A percentile compares a stretch with the other conserved stretches of the same genome.
Conservation (phyloP, 2,113 vertebrate species). For the Regulus satrapa region DNA sequence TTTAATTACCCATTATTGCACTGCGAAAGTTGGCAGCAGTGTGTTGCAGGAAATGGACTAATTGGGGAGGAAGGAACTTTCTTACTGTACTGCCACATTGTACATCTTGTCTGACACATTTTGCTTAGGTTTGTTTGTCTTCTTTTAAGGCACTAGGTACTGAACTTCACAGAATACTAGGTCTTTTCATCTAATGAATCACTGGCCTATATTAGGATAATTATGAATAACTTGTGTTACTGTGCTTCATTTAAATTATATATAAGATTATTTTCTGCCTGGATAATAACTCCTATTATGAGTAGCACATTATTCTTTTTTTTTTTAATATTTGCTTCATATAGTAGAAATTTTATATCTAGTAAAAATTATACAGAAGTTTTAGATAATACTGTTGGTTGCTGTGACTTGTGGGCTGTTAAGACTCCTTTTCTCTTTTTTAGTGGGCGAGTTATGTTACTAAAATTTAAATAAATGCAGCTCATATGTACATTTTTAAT, state of each 20-base stretch:
- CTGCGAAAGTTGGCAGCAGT: not conserved
- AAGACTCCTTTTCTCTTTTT: not conserved
- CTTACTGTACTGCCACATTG: not conserved
- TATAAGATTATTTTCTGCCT: not conserved
- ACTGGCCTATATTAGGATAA: not conserved
- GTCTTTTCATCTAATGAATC: not conserved
- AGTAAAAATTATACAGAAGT: not conserved
- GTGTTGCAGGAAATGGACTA: not conserved
- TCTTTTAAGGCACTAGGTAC: not conserved
- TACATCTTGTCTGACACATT: not conserved
- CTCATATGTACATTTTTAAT: not conserved
- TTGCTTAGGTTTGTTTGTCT: not conserved
- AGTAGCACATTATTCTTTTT: not conserved
- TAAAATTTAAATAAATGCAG: not conserved
- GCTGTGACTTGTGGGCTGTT: not conserved
- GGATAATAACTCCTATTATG: not conserved
- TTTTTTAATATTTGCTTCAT: not conserved
- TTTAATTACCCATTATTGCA: not conserved
- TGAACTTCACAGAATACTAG: not conserved
- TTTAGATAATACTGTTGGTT: not conserved
- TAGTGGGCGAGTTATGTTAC: not conserved
- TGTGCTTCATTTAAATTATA: not conserved
- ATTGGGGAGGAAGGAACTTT: not conserved
- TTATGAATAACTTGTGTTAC: not conserved
- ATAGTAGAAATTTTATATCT: not conserved